Conservation (phyloP, 2,888 invertebrate species). For the Gryllus longicercus region DNA sequence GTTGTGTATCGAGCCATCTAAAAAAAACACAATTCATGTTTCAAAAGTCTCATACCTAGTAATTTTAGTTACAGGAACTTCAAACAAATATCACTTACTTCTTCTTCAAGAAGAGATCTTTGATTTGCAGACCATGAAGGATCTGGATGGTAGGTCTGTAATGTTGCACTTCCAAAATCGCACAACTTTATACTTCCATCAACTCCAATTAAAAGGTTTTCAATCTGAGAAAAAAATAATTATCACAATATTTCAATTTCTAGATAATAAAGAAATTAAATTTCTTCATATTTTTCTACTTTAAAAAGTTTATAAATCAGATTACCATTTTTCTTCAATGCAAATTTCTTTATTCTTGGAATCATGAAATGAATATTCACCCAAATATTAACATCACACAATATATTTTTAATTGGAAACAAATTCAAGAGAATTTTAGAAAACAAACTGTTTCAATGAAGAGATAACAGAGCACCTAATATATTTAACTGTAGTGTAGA, state of each 20-base stretch:
- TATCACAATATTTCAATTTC: background rate
- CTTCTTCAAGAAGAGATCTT: conserved; percentile 88
- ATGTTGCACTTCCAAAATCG: conserved; percentile 95
- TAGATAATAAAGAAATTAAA: too few relatives aligned
- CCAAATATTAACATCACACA: too few relatives aligned
- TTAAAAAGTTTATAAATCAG: too few relatives aligned
- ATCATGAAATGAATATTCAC: too few relatives aligned
- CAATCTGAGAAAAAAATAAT: conserved; percentile 55
- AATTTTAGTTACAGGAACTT: too few relatives aligned
- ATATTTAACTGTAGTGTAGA: background rate
- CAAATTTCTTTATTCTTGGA: too few relatives aligned
- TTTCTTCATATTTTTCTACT: too few relatives aligned
- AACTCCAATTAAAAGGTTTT: conserved; percentile 85
- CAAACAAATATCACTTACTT: conserved; percentile 57
- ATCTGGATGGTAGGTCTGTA: conserved; percentile 76
- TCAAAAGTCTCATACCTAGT: too few relatives aligned
- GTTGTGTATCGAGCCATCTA: conserved; percentile 77
- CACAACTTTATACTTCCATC: conserved; percentile 89
- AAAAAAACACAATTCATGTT: conserved; percentile 38
- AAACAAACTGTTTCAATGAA: background rate
- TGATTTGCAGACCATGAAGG: conserved; percentile 89
- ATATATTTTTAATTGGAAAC: background rate
- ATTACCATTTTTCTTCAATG: too few relatives aligned
- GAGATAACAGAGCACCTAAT: background rate
- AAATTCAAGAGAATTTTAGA: background rate